Evolutionary conservation across 2,797 vertebrate genomes (phyloP).

Genomic region (Acridotheres tristis): DNA sequence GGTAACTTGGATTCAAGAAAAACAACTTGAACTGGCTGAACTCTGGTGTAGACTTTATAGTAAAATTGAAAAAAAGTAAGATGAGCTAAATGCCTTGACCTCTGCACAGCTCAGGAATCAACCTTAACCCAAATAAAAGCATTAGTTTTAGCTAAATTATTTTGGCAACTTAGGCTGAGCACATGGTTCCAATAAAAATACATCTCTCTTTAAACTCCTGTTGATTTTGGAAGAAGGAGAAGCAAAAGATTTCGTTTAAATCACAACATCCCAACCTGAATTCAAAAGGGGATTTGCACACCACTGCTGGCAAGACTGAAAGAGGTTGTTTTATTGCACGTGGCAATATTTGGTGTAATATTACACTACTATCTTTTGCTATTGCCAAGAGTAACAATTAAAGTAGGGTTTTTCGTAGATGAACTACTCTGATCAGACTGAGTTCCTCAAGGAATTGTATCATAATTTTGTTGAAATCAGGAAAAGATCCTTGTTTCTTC

Average conservation of each 20-base stretch:
- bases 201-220: slow-evolving; percentile 67
- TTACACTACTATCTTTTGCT: slow-evolving; percentile 69
- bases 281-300: slow-evolving; percentile 44
- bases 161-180: slow-evolving; percentile 69
- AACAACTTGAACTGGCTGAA: slow-evolving; percentile 16
- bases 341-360: slow-evolving; percentile 77
- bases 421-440: slow-evolving; percentile 60
- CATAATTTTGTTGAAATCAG: slow-evolving; percentile 67
- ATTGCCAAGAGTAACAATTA: slow-evolving; percentile 74
- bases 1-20: background rate
- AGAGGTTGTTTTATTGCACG: slow-evolving; percentile 60
- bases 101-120: slow-evolving; percentile 65
- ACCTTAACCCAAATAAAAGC: slow-evolving; percentile 73
- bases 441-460: slow-evolving; percentile 65
- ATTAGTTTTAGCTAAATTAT: slow-evolving; percentile 72
- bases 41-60: background rate
- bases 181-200: slow-evolving; percentile 77
- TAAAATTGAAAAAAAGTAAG: slow-evolving; percentile 33
- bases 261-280: slow-evolving; percentile 61
- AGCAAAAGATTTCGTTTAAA: slow-evolving; percentile 71
- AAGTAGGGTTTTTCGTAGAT: slow-evolving; percentile 69
- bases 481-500: slow-evolving; percentile 66
- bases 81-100: slow-evolving; percentile 51
- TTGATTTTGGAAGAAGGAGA: slow-evolving; percentile 73
- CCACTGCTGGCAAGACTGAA: slow-evolving; percentile 58